Base-by-base conservation (phyloP, 2,797 vertebrate species). In the Thripadectes ignobilis region DNA sequence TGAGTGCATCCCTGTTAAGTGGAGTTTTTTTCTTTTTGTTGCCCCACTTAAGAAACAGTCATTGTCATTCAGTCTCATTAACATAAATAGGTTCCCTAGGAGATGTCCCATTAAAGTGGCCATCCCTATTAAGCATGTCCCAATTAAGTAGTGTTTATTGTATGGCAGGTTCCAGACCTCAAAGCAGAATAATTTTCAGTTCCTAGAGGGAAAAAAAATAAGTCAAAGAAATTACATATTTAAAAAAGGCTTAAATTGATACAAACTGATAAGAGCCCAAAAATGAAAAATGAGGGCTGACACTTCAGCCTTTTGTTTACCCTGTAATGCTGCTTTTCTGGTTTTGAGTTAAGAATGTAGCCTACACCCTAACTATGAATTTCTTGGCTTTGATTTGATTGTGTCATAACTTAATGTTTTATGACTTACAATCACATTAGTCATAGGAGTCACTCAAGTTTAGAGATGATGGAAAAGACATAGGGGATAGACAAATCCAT, bases 91-190 rank as follows among this genome's bases (percentile, higher is more conserved):
- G 96, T 96, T 97, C 96, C 96, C 96, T 97, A 97, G 96, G 95
- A 97, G 95, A 96, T 96, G 96, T 96, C 96, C 96, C 96, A 97
- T 96, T 97, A 96, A 96, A 96, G 95, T 97, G 95, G 96, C 96
- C 96, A 96, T 95, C 95, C 89, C 95, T 93, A 96, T 96, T 96
- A 97, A 97, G 94, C 94, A 93, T 95, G 96, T 97, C 96, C 96
- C 96, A 97, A 66, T 96, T 97, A 97, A 95, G 88, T 88, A 95
- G 94, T 96, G 96, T 96, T 97, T 96, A 96, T 95, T 95, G 88
- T 96, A 96, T 96, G 96, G 96, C 96, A 97, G 96, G 94, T 97
- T 96, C 93, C 96, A 96, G 96, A 96, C 89, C 95, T 97, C 93
- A 96, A 94, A 95, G 94, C 92, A 95, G 95, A 96, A 91, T 94